Percentiles rank a stretch among this genome's conserved stretches.
phyloP scores from a whole-genome alignment of 2,113 vertebrate species.

The Ciconia boyciana region DNA sequence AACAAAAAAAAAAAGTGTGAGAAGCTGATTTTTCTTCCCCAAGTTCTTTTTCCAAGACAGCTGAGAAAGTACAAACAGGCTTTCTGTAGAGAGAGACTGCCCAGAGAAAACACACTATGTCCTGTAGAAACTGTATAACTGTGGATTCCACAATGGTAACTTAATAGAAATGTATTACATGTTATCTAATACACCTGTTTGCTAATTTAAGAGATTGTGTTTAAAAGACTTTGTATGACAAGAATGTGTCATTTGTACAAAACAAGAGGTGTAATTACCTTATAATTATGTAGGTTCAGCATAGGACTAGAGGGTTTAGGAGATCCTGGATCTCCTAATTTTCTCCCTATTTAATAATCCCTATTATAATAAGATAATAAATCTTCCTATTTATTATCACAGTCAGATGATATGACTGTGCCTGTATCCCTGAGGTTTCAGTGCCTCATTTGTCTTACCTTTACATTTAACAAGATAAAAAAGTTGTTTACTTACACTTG shows the following conservation, averaged over 20 bases:
- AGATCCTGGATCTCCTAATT: background rate
- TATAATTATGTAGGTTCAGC: background rate
- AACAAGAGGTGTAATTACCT: background rate
- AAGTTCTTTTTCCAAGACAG: background rate
- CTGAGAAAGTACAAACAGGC: background rate
- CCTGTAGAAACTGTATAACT: background rate
- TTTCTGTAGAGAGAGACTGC: background rate
- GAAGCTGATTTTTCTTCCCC: background rate
- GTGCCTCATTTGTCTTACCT: background rate
- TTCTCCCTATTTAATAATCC: too few species aligned
- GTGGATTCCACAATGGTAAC: background rate
- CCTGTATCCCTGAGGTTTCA: background rate
- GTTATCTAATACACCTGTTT: background rate
- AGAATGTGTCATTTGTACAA: background rate
- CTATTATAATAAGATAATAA: too few species aligned
- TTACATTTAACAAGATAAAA: constrained; percentile 14
- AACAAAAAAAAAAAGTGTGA: background rate
- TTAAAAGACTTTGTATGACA: background rate
- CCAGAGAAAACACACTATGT: background rate
- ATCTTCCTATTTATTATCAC: background rate
- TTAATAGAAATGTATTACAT: background rate
- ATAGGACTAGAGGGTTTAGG: background rate
- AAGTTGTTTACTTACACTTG: background rate
- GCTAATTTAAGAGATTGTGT: background rate
- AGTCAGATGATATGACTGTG: background rate